A percentile compares a stretch with the other conserved stretches of the same genome.
Evolutionary conservation across 2,888 invertebrate genomes (phyloP).

Genomic region (Pegoplata infirma): DNA sequence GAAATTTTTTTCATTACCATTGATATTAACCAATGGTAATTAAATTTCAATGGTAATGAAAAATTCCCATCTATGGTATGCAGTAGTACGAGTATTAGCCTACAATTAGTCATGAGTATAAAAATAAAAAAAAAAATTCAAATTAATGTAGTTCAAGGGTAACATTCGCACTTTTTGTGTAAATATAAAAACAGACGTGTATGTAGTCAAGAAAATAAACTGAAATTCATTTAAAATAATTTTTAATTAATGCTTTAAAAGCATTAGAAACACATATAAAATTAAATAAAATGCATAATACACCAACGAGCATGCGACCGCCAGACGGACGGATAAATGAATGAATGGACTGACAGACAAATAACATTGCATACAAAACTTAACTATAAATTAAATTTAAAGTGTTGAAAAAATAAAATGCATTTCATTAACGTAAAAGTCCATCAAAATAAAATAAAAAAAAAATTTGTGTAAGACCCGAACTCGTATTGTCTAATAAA

Average conservation of each 20-base stretch:
- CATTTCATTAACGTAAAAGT: constrained; percentile 1
- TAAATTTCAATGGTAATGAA: no score
- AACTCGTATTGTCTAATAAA: no score
- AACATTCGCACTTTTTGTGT: constrained; percentile 54
- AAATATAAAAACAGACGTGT: constrained; percentile 8
- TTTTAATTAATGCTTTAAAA: constrained; percentile 47
- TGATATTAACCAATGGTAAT: no score
- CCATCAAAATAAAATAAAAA: background rate
- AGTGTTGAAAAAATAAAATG: background rate
- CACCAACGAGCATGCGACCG: background rate
- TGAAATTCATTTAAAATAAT: constrained; percentile 38
- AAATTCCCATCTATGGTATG: no score
- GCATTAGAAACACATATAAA: constrained; percentile 8
- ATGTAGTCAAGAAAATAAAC: constrained; percentile 9
- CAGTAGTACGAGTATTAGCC: no score
- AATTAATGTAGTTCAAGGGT: constrained; percentile 57
- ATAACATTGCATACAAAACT: background rate
- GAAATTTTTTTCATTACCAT: no score
- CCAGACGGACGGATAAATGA: background rate
- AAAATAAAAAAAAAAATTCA: constrained; percentile 10
- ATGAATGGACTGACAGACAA: no score
- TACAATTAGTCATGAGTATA: constrained; percentile 39
- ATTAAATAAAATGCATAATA: constrained; percentile 26
- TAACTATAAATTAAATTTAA: constrained; percentile 7
- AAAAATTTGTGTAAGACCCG: background rate